Percentiles rank a stretch among this genome's conserved stretches.
These are phyloP conservation scores for Orientallactaga bullata DNA, from an alignment of 2,113 vertebrate species.

Conservation along the genomic window DNA sequence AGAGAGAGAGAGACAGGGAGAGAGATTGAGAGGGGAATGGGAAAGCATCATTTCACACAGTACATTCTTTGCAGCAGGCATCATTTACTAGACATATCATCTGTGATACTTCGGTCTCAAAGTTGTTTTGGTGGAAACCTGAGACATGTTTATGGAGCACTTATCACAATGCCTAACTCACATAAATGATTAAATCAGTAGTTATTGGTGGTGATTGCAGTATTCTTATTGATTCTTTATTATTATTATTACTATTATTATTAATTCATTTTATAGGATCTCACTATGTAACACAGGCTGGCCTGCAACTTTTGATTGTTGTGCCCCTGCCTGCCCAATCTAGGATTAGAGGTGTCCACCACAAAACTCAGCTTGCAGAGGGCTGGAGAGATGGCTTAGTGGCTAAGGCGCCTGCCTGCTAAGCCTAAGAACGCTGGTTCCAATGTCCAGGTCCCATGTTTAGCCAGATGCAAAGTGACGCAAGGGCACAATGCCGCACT, in stretches of 20 bases:
- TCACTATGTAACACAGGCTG: background rate
- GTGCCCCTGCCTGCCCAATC: background rate
- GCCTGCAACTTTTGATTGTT: background rate
- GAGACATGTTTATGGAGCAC: background rate
- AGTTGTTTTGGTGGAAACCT: slow-evolving; percentile 15
- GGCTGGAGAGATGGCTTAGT: no score
- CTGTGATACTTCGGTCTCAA: slow-evolving; percentile 2
- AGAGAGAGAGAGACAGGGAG: background rate
- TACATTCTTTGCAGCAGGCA: background rate
- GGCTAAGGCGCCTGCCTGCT: no score
- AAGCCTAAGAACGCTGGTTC: no score
- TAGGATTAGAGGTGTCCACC: background rate
- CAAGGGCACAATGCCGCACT: no score
- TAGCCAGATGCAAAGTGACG: no score
- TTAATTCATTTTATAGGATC: no score
- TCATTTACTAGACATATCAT: background rate
- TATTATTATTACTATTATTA: no score
- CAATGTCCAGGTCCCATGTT: no score
- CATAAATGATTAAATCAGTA: background rate
- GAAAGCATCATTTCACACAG: background rate
- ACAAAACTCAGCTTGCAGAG: background rate
- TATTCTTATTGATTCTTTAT: background rate
- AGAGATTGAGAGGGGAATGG: background rate
- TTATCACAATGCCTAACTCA: background rate
- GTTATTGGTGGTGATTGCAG: background rate